A percentile compares a stretch with the other conserved stretches of the same genome.
phyloP scores from a whole-genome alignment of 2,888 invertebrate species.

The Anticlea derivata region DNA sequence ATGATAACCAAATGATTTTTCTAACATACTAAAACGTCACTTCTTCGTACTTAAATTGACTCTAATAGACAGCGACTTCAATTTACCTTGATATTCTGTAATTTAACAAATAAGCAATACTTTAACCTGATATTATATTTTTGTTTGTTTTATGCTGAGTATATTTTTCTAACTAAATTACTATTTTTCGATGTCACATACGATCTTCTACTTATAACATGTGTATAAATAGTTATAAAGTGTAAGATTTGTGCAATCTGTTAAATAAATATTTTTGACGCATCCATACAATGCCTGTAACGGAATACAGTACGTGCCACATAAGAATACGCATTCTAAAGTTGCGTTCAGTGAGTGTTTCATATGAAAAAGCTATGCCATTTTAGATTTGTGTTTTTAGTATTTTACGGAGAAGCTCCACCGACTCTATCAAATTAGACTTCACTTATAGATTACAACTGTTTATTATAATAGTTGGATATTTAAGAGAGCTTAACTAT shows the following conservation, averaged over 20 bases:
- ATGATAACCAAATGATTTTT: background rate
- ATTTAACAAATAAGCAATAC: background rate
- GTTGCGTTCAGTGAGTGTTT: no score
- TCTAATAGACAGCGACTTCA: background rate
- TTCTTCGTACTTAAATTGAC: conserved; percentile 16
- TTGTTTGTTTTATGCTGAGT: conserved; percentile 2
- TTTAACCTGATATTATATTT: conserved; percentile 1
- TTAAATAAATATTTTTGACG: conserved; percentile 2
- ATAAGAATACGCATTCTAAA: background rate
- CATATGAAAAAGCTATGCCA: no score
- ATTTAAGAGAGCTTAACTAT: no score
- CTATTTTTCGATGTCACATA: conserved; percentile 17
- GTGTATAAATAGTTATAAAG: background rate
- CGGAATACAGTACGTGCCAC: background rate
- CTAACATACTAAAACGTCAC: no score
- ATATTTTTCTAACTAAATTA: conserved; percentile 16
- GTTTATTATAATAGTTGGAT: no score
- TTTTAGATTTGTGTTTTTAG: no score
- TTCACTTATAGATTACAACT: no score
- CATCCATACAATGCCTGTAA: conserved; percentile 5
- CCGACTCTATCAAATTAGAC: no score
- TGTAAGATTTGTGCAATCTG: background rate
- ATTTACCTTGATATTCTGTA: conserved; percentile 10
- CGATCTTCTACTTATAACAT: conserved; percentile 9
- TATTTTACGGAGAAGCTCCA: no score